phyloP scores from a whole-genome alignment of 2,888 invertebrate genomes.

The Automeris io region DNA sequence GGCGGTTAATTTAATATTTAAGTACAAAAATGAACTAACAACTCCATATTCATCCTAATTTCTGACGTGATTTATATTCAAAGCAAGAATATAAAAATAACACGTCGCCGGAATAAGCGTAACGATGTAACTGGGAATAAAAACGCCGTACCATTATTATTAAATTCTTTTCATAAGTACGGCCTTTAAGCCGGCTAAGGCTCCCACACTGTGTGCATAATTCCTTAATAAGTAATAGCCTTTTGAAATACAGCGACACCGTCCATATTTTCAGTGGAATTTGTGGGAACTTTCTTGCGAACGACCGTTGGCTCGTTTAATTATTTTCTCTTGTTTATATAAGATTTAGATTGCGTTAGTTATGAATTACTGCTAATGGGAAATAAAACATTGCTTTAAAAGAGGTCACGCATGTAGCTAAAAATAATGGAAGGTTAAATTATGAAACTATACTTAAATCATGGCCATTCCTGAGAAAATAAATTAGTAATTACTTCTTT shows the following conservation, averaged over 20 bases:
- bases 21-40: no score
- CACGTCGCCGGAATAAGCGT: background rate
- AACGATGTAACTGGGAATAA: constrained; percentile 20
- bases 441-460: no score
- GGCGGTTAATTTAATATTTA: no score
- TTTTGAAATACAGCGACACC: constrained; percentile 52
- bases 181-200: constrained; percentile 34
- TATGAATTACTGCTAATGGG: constrained; percentile 10
- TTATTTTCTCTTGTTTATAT: constrained; percentile 61
- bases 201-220: constrained; percentile 46
- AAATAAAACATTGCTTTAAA: constrained; percentile 15
- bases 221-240: constrained; percentile 53
- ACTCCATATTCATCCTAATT: no score
- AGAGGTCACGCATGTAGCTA: constrained; percentile 12
- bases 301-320: constrained; percentile 42
- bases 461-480: no score
- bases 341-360: constrained; percentile 46
- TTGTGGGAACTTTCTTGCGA: constrained; percentile 46
- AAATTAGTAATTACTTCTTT: no score
- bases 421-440: background rate
- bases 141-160: constrained; percentile 33
- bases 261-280: constrained; percentile 46
- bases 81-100: no score
- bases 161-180: constrained; percentile 39
- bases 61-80: no score